A percentile compares a stretch with the other conserved stretches of the same genome.
These are phyloP conservation scores for Peromyscus leucopus DNA, from an alignment of 2,113 vertebrate genomes.

Conservation along the genomic window DNA sequence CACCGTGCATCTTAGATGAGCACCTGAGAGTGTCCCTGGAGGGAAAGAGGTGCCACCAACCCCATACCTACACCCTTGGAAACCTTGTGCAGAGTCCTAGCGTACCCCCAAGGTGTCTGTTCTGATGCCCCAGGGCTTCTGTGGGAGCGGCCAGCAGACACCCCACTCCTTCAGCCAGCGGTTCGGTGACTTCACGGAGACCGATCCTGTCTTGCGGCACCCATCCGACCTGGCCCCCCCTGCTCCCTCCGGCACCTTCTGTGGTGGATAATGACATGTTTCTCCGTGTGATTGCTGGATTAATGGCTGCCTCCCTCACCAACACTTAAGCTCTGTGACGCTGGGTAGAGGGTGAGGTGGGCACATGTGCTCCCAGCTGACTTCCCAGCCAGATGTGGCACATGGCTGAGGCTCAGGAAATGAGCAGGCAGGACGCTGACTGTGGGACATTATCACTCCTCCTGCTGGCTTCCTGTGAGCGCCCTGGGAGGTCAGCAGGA, in stretches of 20 bases:
- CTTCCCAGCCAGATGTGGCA: not conserved
- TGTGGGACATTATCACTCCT: not conserved
- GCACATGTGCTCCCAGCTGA: not conserved
- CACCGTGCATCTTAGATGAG: not conserved
- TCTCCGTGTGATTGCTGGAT: slow-evolving; percentile 46
- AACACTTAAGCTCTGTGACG: not conserved
- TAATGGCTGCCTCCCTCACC: slow-evolving; percentile 36
- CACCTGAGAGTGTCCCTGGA: not conserved
- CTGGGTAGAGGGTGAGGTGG: not conserved
- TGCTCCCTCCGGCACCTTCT: not conserved
- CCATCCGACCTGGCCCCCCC: not conserved
- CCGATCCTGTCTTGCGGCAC: rapidly evolving
- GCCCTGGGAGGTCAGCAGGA: not conserved
- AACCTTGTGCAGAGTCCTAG: not conserved
- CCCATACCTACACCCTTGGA: not conserved
- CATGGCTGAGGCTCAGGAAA: not conserved
- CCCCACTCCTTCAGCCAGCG: not conserved
- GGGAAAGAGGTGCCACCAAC: not conserved
- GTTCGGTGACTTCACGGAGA: not conserved
- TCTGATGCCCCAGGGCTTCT: not conserved
- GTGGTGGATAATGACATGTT: slow-evolving; percentile 6
- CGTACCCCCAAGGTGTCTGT: not conserved
- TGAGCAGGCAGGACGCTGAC: too few species aligned
- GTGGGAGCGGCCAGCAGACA: not conserved
- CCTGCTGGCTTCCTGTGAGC: not conserved